Evolutionary conservation across 2,797 vertebrate species (phyloP).

Genomic region (Anguilla obscura): DNA sequence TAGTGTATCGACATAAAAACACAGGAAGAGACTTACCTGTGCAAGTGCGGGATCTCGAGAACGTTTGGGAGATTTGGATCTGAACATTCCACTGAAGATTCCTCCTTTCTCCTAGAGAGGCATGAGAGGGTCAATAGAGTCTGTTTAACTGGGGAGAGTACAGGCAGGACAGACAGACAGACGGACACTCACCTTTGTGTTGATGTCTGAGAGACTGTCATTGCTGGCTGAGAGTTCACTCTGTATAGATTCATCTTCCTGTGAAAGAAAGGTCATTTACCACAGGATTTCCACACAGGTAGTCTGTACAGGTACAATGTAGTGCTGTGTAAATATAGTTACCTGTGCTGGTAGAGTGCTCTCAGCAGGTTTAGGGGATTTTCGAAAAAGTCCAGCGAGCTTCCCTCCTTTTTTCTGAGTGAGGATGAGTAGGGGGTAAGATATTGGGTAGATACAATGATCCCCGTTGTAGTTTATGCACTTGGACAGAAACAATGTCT

Average conservation of each 20-base stretch:
- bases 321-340: neutral
- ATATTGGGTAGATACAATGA: neutral
- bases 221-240: constrained; percentile 43
- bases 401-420: constrained; percentile 60
- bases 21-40: constrained; percentile 44
- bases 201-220: constrained; percentile 43
- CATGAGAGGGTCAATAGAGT: constrained; percentile 49
- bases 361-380: constrained; percentile 51
- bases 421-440: neutral
- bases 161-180: neutral
- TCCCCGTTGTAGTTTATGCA: no score
- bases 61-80: constrained; percentile 51
- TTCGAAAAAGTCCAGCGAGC: constrained; percentile 59
- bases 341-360: constrained; percentile 10
- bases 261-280: neutral
- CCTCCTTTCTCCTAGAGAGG: constrained; percentile 57
- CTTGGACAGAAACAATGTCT: no score
- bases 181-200: constrained; percentile 45
- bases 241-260: neutral
- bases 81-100: constrained; percentile 60
- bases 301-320: neutral
- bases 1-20: neutral
- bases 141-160: constrained; percentile 36
- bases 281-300: neutral
- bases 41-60: constrained; percentile 28